Conservation (phyloP, 2,888 invertebrate species). For the Cheilosia urbana region DNA sequence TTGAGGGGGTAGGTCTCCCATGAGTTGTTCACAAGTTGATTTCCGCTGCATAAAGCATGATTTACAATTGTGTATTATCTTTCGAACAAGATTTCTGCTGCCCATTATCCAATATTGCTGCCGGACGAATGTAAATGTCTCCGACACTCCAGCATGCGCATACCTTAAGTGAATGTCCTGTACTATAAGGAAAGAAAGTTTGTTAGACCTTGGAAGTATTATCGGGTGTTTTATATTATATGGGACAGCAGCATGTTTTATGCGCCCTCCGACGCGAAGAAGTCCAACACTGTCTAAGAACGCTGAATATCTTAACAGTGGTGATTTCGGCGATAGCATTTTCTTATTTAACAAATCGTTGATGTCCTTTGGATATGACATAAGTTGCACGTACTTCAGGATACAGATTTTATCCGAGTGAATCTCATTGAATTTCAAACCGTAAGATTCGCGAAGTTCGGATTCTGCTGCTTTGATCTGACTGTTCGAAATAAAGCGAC, state of each 20-base stretch:
- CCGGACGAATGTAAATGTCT: conserved; percentile 12
- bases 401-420: background rate
- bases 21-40: conserved; percentile 17
- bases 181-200: background rate
- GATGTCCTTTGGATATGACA: conserved; percentile 3
- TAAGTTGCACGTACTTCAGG: conserved; percentile 6
- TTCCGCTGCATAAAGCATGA: conserved; percentile 38
- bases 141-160: conserved; percentile 9
- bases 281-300: background rate
- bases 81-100: conserved; percentile 12
- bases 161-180: background rate
- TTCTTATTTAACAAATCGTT: conserved; percentile 1
- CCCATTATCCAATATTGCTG: conserved; percentile 7
- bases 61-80: conserved; percentile 25
- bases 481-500: too few relatives aligned
- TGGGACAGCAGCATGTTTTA: background rate
- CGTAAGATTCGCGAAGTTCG: too few relatives aligned
- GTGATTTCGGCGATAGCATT: background rate
- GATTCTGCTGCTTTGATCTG: too few relatives aligned
- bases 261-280: conserved; percentile 4
- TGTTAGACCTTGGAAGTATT: too few relatives aligned
- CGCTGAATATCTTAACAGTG: background rate
- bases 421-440: too few relatives aligned
- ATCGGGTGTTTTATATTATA: background rate
- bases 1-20: conserved; percentile 35